Conservation (phyloP, 2,888 invertebrate species). For the Platynereis dumerilii region DNA sequence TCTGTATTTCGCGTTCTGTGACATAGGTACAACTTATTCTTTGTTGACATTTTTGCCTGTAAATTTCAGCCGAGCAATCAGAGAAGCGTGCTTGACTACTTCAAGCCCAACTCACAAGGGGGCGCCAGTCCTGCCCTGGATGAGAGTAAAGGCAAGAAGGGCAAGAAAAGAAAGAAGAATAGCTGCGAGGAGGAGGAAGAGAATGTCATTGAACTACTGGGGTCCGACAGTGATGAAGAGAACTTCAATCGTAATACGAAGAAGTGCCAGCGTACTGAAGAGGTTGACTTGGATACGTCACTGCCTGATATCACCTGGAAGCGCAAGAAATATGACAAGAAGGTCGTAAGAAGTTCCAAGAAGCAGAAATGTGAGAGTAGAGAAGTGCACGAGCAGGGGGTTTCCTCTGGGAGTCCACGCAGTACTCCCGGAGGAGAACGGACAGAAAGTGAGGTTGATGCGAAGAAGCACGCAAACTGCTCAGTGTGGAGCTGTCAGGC, state of each 20-base stretch:
- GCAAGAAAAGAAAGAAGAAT: neutral
- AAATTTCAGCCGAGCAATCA: slow-evolving; percentile 47
- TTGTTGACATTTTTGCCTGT: neutral
- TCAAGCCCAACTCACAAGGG: slow-evolving; percentile 28
- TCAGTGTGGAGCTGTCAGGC: slow-evolving; percentile 47
- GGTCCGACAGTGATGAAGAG: slow-evolving; percentile 16
- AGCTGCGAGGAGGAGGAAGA: neutral
- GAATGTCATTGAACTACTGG: slow-evolving; percentile 7
- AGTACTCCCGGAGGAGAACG: no score
- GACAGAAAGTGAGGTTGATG: neutral
- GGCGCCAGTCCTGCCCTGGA: no score
- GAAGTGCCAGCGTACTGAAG: neutral
- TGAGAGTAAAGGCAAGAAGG: slow-evolving; percentile 1
- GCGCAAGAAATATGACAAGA: neutral
- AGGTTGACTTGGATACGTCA: neutral
- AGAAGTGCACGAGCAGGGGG: neutral
- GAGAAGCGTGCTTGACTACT: slow-evolving; percentile 49
- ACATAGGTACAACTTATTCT: no score
- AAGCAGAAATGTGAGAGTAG: neutral
- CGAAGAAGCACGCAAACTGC: neutral
- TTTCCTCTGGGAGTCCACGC: no score
- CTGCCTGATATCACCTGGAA: neutral
- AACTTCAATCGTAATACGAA: neutral
- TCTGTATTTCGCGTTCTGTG: no score
- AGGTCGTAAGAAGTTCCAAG: neutral